These are phyloP conservation scores for Actinia equina DNA, from an alignment of 64 coral and sea anemone species.

Conservation along the genomic window DNA sequence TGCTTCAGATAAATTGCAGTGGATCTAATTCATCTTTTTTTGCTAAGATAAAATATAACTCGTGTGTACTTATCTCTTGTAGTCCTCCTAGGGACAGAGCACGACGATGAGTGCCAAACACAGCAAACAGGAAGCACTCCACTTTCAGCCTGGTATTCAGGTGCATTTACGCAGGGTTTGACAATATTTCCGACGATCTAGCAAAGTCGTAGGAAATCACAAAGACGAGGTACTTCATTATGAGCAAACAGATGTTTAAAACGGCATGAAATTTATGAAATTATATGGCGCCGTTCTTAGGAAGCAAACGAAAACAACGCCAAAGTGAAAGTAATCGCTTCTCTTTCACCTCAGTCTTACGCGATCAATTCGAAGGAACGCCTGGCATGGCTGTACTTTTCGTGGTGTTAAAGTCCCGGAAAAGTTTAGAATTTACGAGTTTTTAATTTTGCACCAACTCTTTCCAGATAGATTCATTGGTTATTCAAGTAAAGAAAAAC, in stretches of 20 bases:
- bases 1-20: background rate
- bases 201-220: too few relatives aligned
- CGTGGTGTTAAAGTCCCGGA: too few relatives aligned
- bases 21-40: background rate
- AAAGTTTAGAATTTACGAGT: too few relatives aligned
- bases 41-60: background rate
- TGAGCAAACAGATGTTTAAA: background rate
- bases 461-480: too few relatives aligned
- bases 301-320: background rate
- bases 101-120: background rate
- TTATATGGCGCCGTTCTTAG: background rate
- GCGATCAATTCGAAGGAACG: background rate
- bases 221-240: background rate
- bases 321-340: background rate
- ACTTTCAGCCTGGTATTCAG: background rate
- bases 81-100: background rate
- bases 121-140: background rate
- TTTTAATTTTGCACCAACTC: too few relatives aligned
- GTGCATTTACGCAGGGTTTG: too few relatives aligned
- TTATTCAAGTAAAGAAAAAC: too few relatives aligned
- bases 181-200: too few relatives aligned
- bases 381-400: background rate
- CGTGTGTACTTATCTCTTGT: background rate
- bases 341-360: background rate
- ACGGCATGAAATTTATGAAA: background rate